Evolutionary conservation across 2,888 invertebrate species (phyloP), one percentile per base, ranked within the genome.

Genomic region (Drosophila borealis): DNA sequence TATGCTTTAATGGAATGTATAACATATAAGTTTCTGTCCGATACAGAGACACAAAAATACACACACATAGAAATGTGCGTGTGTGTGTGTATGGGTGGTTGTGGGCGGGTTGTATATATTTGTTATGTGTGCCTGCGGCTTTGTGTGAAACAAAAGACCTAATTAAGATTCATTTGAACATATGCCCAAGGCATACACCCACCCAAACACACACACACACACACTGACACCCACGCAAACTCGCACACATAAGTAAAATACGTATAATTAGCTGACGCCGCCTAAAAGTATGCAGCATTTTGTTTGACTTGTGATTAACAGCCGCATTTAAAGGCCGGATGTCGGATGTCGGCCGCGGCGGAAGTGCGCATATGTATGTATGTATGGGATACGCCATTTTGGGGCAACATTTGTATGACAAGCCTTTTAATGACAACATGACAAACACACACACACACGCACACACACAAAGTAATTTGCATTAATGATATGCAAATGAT

Each of bases 401-500:
- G 13, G 10, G 57, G 54, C 29, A n/a, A 17, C 29, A 19, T 25
- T 51, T 49, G 63, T 60, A 51, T 84, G 81, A 73, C 80, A 83
- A 87, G 80, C 85, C 84, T 78, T 83, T 87, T 87, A 87, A 75
- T 75, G 80, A 74, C 61, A 57, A 68, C 60, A 79, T 44, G 41
- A 64, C 64, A 64, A 42, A 46, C 37, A 56, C 33, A 59, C 45
- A 73, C 41, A 48, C 33, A 39, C 50, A 41, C 42, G 39, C 56
- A 33, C 13, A 5, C 25, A 11, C 33, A 21, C 3, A 14, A 34
- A 6, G 37, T 72, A 69, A 88, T 86, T 79, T 89, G 81, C 81
- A 78, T 89, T 89, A 88, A 88, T 88, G 86, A 74, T 74, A 90
- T 88, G 88, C 83, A 88, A 88, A 88, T 88, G 82, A 90, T 82